Evolutionary conservation across 2,888 invertebrate species (phyloP), one percentile per base, ranked within the genome.

Genomic region (Hypercompe scribonia): DNA sequence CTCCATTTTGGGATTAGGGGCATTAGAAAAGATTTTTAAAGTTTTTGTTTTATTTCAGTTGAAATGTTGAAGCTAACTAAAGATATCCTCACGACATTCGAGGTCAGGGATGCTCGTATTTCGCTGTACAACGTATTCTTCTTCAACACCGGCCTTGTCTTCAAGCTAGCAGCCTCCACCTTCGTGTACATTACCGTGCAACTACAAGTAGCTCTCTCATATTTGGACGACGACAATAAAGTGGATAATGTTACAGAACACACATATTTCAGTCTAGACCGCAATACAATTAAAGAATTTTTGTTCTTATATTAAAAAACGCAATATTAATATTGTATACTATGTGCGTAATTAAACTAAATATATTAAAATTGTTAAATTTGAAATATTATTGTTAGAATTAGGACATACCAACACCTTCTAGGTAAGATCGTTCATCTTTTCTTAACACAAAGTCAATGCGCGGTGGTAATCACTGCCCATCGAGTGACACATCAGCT

Each of bases 111-210:
- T 31, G 71, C 86, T 2, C 79, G 87, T 3, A 21, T 87, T 0
- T 87, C 88, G 0, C 65, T 91, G 5, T 92, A 89, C 74, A 86
- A 84, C 2, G 65, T 93, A 18, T 90, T 87, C 61, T 79, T 73
- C 46, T 84, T 87, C 46, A 88, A 91, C 75, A 84, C 90, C 0
- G 85, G 88, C 0, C 76, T 89, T 31, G 71, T 89, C 7, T 75
- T 92, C 24, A 84, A 85, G 10, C 76, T 91, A 13, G 88, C 86
- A 0, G 89, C 90, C 0, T 90, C 92, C 0, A 90, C 90, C 2
- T 88, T 92, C 42, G 89, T 93, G 5, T 93, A 92, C 73, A 88
- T 93, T 7, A 93, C 91, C 7, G 90, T 92, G 18, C 92, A 92
- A 73, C 76, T 93, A 24, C 92, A 92, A 71, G 71, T 93, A 18